A percentile compares a stretch with the other conserved stretches of the same genome.
Evolutionary conservation across 1,140 invertebrate genomes (phyloP).

Genomic region (Wasmannia auropunctata): DNA sequence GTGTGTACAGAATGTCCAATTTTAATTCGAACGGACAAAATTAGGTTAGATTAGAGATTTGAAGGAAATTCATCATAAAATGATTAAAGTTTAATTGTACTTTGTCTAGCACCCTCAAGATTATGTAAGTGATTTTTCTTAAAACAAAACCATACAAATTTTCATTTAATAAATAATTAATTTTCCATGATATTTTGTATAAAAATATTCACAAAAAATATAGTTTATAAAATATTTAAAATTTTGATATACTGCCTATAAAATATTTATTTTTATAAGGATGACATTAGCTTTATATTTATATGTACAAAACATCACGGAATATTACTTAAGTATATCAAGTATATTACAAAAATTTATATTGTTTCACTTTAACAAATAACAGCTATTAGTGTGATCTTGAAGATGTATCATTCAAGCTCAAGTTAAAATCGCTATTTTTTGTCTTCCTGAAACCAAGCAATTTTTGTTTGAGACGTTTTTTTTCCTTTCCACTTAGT

Average conservation of each 20-base stretch:
- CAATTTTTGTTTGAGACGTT: background rate
- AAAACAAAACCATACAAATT: background rate
- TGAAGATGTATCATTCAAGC: background rate
- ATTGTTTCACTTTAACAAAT: background rate
- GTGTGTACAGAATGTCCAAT: background rate
- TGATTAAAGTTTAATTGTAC: background rate
- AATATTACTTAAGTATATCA: no score
- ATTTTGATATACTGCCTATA: background rate
- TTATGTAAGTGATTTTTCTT: background rate
- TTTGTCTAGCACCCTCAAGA: background rate
- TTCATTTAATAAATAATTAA: background rate
- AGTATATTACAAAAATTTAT: background rate
- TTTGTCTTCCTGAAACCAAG: background rate
- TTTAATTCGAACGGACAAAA: background rate
- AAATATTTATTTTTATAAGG: background rate
- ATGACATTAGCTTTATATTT: background rate
- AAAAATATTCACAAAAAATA: background rate
- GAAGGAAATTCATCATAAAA: background rate
- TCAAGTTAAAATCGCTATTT: background rate
- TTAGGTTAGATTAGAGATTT: no score
- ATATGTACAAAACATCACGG: background rate
- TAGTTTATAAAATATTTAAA: background rate
- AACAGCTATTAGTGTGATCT: background rate
- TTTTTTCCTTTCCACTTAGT: background rate
- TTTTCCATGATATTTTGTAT: background rate